Evolutionary conservation across 2,797 vertebrate species (phyloP).

Genomic region (Antennarius maculatus): DNA sequence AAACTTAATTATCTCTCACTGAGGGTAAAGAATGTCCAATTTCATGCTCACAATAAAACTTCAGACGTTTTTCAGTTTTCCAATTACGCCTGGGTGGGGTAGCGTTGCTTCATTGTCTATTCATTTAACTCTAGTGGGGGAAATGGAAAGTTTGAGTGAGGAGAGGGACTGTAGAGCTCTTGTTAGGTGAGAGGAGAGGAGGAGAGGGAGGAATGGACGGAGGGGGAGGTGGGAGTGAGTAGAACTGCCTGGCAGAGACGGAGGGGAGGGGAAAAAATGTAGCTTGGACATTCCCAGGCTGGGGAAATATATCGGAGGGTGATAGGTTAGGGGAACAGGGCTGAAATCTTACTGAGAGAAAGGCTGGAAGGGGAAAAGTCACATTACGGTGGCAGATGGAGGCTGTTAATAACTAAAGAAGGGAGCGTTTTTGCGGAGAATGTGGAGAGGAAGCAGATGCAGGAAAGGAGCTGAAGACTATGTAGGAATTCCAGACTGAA

Average conservation of each 20-base stretch:
- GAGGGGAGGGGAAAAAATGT: conserved; percentile 35
- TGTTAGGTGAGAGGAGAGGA: conserved; percentile 65
- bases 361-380: background rate
- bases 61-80: conserved; percentile 10
- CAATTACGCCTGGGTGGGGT: conserved; percentile 50
- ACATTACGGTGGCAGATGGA: background rate
- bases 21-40: conserved; percentile 1
- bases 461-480: conserved; percentile 66
- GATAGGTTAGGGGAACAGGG: conserved; percentile 15
- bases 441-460: conserved; percentile 55
- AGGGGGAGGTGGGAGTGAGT: conserved; percentile 47
- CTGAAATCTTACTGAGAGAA: background rate
- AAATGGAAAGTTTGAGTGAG: conserved; percentile 77
- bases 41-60: conserved; percentile 35
- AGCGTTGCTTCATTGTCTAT: conserved; percentile 69
- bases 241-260: conserved; percentile 46
- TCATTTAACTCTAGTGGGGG: conserved; percentile 60
- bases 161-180: conserved; percentile 74
- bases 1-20: background rate
- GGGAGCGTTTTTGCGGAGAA: conserved; percentile 47
- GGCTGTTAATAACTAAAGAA: conserved; percentile 6
- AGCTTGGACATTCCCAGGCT: conserved; percentile 66
- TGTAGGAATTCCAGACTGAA: conserved; percentile 76
- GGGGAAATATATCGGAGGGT: conserved; percentile 50
- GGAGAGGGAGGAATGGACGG: conserved; percentile 7